phyloP scores from a whole-genome alignment of 2,113 vertebrate species.

The Etia nguti region DNA sequence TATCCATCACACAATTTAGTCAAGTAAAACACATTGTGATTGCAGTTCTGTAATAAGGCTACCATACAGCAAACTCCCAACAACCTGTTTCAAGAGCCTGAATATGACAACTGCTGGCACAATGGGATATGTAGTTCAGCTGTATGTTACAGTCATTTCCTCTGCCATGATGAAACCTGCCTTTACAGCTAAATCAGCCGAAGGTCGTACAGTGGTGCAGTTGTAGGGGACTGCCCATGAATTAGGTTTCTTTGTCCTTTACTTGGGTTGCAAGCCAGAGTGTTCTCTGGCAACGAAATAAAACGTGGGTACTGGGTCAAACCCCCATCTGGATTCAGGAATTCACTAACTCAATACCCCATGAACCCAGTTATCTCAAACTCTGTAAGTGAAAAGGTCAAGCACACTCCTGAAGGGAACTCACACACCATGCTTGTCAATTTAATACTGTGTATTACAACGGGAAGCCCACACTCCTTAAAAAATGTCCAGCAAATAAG shows the following conservation, averaged over 20 bases:
- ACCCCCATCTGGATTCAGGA: not conserved
- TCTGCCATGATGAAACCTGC: rapidly evolving
- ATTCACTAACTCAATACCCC: not conserved
- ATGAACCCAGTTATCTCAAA: not conserved
- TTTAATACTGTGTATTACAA: not conserved
- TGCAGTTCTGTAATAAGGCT: not conserved
- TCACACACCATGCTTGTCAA: not conserved
- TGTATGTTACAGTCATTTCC: not conserved
- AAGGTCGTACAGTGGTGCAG: rapidly evolving
- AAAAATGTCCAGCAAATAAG: not conserved
- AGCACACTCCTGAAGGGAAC: not conserved
- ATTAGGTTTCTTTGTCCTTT: not conserved
- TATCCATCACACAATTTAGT: not conserved
- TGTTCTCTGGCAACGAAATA: not conserved
- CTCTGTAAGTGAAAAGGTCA: not conserved
- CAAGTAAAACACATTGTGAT: not conserved
- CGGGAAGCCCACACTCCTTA: not conserved
- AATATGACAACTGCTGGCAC: not conserved
- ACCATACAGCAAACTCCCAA: not conserved
- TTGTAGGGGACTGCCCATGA: not conserved
- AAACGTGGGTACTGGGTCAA: not conserved
- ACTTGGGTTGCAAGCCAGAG: not conserved
- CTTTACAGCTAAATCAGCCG: not conserved
- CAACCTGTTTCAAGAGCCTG: not conserved
- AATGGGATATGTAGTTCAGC: not conserved